phyloP scores from a whole-genome alignment of 2,113 vertebrate species.

The Falco punctatus region DNA sequence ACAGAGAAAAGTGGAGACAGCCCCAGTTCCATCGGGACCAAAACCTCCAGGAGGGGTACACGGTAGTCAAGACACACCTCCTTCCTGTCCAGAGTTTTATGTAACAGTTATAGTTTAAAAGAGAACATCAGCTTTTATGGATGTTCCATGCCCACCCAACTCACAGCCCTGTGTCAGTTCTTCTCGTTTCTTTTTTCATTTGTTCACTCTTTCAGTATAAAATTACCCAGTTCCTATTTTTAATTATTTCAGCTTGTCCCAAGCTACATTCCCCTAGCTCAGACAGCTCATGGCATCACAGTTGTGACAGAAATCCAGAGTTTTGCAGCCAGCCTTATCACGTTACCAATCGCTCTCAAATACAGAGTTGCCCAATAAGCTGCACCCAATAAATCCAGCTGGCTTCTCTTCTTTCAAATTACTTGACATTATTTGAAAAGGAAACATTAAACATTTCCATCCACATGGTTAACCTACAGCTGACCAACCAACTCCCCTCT shows the following conservation, averaged over 20 bases:
- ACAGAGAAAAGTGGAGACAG: not conserved
- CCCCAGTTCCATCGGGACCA: accelerated
- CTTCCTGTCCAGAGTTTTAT: not conserved
- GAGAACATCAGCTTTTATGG: not conserved
- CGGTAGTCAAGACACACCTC: not conserved
- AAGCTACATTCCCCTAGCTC: not conserved
- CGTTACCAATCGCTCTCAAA: not conserved
- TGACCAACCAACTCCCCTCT: not conserved
- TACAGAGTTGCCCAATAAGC: not conserved
- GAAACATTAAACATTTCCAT: not conserved
- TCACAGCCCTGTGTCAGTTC: not conserved
- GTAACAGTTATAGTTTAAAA: not conserved
- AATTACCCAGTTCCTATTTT: not conserved
- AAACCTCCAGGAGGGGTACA: not conserved
- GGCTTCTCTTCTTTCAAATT: not conserved
- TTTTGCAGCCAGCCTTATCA: not conserved
- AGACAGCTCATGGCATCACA: not conserved
- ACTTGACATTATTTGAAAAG: not conserved
- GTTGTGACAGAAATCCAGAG: not conserved
- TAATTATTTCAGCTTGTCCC: too few species aligned
- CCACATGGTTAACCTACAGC: accelerated
- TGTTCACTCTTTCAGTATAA: not conserved
- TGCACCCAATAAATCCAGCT: not conserved
- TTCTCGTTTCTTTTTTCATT: not conserved
- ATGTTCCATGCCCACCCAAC: not conserved